Percentiles rank a stretch among this genome's conserved stretches.
Conservation (phyloP, 2,888 invertebrate species). For the Tachina grossa region DNA sequence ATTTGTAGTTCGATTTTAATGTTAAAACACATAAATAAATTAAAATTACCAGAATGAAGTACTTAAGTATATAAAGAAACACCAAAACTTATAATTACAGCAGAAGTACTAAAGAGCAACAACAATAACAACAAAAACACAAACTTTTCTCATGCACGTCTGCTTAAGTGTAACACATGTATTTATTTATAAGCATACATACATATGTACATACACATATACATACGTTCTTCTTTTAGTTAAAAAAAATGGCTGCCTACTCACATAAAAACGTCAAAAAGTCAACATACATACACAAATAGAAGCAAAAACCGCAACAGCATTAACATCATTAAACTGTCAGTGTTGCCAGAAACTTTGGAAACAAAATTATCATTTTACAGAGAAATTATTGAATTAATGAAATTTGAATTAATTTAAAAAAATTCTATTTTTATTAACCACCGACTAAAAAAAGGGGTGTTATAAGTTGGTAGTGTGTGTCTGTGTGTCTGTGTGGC, state of each 20-base stretch:
- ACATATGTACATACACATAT: not conserved
- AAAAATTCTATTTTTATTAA: no score
- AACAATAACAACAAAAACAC: not conserved
- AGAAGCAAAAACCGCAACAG: not conserved
- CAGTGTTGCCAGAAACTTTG: not conserved
- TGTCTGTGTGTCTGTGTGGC: no score
- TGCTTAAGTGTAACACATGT: not conserved
- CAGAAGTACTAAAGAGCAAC: no score
- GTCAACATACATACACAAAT: not conserved
- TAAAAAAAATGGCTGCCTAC: not conserved
- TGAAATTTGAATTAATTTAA: no score
- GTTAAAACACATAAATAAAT: constrained; percentile 26
- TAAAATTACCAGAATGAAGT: not conserved
- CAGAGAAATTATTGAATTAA: not conserved
- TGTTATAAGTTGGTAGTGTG: no score
- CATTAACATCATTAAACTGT: not conserved
- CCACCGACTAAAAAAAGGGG: no score
- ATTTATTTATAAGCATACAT: not conserved
- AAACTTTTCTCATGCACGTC: not conserved
- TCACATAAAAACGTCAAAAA: not conserved
- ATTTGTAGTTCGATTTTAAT: constrained; percentile 1
- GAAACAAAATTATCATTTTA: not conserved
- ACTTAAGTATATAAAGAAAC: not conserved
- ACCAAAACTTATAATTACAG: not conserved
- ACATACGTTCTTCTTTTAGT: not conserved